These are phyloP conservation scores for Hymenochirus boettgeri DNA, from an alignment of 2,113 vertebrate species.

Conservation along the genomic window DNA sequence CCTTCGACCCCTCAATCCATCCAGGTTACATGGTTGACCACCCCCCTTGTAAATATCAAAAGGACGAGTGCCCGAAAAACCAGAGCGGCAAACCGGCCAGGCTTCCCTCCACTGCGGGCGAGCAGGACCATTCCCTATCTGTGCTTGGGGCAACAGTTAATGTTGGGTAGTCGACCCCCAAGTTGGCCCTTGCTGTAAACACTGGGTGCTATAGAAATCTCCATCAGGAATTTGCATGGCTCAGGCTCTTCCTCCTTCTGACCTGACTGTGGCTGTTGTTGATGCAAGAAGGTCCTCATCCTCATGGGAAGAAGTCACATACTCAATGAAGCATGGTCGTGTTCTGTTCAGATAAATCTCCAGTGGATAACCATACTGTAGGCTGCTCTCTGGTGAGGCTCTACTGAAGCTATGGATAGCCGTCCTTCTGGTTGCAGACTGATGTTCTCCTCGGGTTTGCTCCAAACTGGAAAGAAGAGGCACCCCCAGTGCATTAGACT, in stretches of 20 bases:
- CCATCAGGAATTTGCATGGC: neutral
- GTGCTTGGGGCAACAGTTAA: slow-evolving; percentile 17
- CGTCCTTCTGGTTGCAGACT: neutral
- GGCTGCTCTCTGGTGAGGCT: slow-evolving; percentile 29
- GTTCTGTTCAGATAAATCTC: neutral
- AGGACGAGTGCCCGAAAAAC: slow-evolving; percentile 28
- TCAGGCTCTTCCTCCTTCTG: slow-evolving; percentile 6
- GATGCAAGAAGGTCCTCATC: slow-evolving; percentile 4
- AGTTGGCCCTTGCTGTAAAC: neutral
- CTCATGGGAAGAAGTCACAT: neutral
- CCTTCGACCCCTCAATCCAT: slow-evolving; percentile 21
- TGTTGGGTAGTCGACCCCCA: slow-evolving; percentile 22
- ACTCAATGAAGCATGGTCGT: slow-evolving; percentile 2
- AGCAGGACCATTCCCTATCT: slow-evolving; percentile 15
- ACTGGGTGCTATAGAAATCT: neutral
- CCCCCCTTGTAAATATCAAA: slow-evolving; percentile 34
- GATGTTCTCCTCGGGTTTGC: neutral
- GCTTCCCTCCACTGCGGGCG: slow-evolving; percentile 16
- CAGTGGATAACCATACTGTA: slow-evolving; percentile 1
- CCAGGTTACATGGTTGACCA: slow-evolving; percentile 34
- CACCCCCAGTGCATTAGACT: neutral
- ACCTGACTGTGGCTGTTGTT: slow-evolving; percentile 6
- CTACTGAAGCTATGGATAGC: slow-evolving; percentile 4
- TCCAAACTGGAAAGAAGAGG: neutral
- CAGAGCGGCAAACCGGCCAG: slow-evolving; percentile 25